Evolutionary conservation across 2,888 invertebrate genomes (phyloP).

Genomic region (Lasioglossum leucozonium): DNA sequence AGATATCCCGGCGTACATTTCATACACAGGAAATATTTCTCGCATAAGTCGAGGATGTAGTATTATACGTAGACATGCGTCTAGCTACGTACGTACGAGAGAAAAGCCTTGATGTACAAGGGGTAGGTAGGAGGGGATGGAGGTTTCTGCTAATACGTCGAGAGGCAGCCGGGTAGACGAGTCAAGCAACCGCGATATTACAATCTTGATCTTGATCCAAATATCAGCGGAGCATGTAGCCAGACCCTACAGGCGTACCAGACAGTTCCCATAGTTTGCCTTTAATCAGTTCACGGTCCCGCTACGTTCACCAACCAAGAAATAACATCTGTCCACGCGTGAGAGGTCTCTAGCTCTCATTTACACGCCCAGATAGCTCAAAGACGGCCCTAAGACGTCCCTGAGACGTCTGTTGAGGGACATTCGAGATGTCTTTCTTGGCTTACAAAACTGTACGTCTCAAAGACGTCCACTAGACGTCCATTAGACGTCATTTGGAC

Average conservation of each 20-base stretch:
- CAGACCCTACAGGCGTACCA: background rate
- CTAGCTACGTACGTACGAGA: background rate
- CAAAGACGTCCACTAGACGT: too few relatives aligned
- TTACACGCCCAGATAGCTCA: too few relatives aligned
- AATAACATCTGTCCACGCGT: background rate
- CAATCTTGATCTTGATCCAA: slow-evolving; percentile 13
- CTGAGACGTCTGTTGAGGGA: too few relatives aligned
- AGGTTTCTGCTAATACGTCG: background rate
- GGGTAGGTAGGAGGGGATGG: too few relatives aligned
- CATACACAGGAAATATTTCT: background rate
- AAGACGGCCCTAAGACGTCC: too few relatives aligned
- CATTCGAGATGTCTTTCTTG: too few relatives aligned
- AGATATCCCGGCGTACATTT: background rate
- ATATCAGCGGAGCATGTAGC: background rate
- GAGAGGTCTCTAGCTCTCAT: background rate
- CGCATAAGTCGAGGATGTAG: background rate
- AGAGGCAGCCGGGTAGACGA: background rate
- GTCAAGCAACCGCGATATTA: slow-evolving; percentile 6
- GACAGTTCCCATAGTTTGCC: background rate
- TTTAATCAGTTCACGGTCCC: slow-evolving; percentile 9
- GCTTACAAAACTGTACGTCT: too few relatives aligned
- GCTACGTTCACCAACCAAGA: background rate
- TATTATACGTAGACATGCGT: background rate
- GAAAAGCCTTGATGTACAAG: background rate
- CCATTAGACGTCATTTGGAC: too few relatives aligned